Percentiles rank a stretch among this genome's conserved stretches.
Evolutionary conservation across 2,113 vertebrate species (phyloP).

Genomic region (Anguilla rostrata): DNA sequence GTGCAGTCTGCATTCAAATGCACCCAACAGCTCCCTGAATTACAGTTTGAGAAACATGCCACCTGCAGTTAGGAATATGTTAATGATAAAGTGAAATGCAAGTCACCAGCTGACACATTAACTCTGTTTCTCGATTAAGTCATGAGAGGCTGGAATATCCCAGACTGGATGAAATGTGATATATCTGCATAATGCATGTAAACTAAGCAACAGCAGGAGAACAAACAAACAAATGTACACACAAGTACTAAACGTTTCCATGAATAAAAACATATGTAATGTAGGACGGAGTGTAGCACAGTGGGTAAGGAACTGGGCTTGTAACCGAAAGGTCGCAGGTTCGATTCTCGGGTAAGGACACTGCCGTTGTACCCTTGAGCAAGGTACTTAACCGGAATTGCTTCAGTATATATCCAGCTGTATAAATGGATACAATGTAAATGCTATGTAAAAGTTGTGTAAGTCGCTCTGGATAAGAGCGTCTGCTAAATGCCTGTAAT

Average conservation of each 20-base stretch:
- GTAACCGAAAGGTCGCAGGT: too few relatives aligned
- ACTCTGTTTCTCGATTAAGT: not conserved
- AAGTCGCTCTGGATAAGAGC: too few relatives aligned
- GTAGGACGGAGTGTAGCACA: too few relatives aligned
- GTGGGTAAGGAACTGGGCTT: too few relatives aligned
- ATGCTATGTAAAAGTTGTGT: too few relatives aligned
- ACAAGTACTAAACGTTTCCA: not conserved
- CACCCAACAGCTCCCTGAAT: not conserved
- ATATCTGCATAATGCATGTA: not conserved
- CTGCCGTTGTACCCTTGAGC: too few relatives aligned
- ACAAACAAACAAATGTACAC: not conserved
- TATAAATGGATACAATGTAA: too few relatives aligned
- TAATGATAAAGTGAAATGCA: not conserved
- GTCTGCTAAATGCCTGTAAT: too few relatives aligned
- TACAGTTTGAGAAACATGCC: not conserved
- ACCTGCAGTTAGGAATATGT: not conserved
- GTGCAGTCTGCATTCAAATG: not conserved
- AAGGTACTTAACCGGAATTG: too few relatives aligned
- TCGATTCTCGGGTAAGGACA: too few relatives aligned
- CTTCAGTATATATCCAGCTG: too few relatives aligned
- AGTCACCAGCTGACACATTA: not conserved
- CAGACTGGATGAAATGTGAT: not conserved
- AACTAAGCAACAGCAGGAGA: not conserved
- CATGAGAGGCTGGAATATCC: not conserved
- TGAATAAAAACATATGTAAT: not conserved